phyloP scores from a whole-genome alignment of 2,113 vertebrate species.

The Excalfactoria chinensis region DNA sequence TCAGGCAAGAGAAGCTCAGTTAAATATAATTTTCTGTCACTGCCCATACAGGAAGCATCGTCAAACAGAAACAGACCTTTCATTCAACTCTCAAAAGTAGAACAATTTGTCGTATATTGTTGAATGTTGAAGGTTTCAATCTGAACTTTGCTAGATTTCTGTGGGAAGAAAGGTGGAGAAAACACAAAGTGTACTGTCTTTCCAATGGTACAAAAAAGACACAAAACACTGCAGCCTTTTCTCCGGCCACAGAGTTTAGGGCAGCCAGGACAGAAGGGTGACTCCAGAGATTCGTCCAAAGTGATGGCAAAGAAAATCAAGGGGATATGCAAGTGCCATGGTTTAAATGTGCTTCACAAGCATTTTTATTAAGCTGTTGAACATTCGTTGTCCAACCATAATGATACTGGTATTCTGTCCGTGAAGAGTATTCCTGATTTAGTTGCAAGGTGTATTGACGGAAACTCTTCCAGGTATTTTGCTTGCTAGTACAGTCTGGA shows the following conservation, averaged over 20 bases:
- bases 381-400: constrained; percentile 7
- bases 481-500: constrained; percentile 7
- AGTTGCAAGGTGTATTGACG: constrained; percentile 39
- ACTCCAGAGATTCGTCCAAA: not conserved
- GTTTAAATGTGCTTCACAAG: not conserved
- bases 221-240: not conserved
- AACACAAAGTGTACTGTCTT: not conserved
- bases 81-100: not conserved
- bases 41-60: not conserved
- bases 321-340: not conserved
- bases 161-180: not conserved
- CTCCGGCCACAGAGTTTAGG: not conserved
- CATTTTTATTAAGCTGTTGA: constrained; percentile 55
- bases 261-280: not conserved
- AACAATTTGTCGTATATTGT: not conserved
- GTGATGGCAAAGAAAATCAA: not conserved
- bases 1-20: not conserved
- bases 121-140: constrained; percentile 30
- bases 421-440: constrained; percentile 35
- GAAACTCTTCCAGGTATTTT: constrained; percentile 39
- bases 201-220: not conserved
- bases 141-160: not conserved
- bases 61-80: not conserved
- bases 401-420: constrained; percentile 28
- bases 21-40: not conserved